Evolutionary conservation across 2,888 invertebrate genomes (phyloP).

Genomic region (Cremastinae sp.): DNA sequence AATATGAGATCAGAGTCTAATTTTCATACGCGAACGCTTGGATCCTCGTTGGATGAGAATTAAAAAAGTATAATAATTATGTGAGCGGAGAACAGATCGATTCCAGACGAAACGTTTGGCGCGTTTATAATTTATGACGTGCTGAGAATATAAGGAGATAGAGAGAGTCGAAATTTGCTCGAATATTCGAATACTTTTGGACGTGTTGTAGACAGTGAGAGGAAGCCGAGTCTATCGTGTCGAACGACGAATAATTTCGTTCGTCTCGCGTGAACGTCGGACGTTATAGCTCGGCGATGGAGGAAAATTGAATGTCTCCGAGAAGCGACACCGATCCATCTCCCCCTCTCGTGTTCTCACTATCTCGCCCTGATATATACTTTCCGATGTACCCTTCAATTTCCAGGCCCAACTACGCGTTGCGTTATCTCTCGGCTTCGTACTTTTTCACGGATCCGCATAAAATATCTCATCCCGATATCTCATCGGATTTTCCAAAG

Average conservation of each 20-base stretch:
- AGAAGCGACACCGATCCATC: slow-evolving; percentile 43
- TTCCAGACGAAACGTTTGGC: no score
- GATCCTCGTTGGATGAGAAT: no score
- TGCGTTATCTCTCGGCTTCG: slow-evolving; percentile 5
- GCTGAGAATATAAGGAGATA: no score
- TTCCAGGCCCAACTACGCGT: slow-evolving; percentile 35
- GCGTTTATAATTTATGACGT: no score
- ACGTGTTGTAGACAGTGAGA: not conserved
- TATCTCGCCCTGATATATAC: slow-evolving; percentile 8
- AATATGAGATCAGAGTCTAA: no score
- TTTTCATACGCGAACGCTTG: no score
- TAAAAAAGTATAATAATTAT: no score
- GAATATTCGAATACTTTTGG: not conserved
- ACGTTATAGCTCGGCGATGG: slow-evolving; percentile 6
- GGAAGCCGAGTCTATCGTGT: slow-evolving; percentile 24
- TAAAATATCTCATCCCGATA: slow-evolving; percentile 23
- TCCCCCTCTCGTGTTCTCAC: slow-evolving; percentile 20
- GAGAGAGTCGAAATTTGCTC: no score
- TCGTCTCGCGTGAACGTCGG: slow-evolving; percentile 24
- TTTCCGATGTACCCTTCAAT: slow-evolving; percentile 22
- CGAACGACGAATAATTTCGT: slow-evolving; percentile 42
- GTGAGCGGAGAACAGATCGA: no score
- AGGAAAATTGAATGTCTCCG: slow-evolving; percentile 54
- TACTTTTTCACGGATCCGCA: slow-evolving; percentile 19
- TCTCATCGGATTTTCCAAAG: slow-evolving; percentile 26